phyloP scores from a whole-genome alignment of 2,797 vertebrate genomes.

The Aphelocoma californica region DNA sequence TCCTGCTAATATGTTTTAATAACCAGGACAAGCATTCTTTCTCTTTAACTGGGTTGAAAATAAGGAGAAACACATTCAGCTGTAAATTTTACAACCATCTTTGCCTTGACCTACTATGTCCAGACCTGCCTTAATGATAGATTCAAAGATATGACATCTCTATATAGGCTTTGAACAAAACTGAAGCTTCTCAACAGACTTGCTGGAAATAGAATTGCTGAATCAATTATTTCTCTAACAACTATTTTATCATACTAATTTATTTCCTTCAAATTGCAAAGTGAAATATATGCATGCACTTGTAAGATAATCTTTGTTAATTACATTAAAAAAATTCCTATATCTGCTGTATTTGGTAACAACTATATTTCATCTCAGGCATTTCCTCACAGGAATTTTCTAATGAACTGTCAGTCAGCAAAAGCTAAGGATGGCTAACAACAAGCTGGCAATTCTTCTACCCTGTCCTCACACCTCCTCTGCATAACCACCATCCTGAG shows the following conservation, averaged over 20 bases:
- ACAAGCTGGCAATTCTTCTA: background rate
- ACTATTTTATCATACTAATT: background rate
- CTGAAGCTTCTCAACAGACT: background rate
- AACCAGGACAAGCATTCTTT: background rate
- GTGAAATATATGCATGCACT: background rate
- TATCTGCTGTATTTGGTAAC: background rate
- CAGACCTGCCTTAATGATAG: background rate
- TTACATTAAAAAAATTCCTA: background rate
- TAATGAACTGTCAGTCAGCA: background rate
- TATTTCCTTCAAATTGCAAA: background rate
- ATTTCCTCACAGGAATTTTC: background rate
- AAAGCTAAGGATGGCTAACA: background rate
- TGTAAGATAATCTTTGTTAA: background rate
- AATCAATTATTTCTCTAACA: background rate
- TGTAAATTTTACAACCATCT: background rate
- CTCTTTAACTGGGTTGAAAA: background rate
- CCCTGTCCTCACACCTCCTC: background rate
- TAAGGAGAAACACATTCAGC: background rate
- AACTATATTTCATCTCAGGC: background rate
- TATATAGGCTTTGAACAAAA: background rate
- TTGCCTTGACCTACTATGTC: background rate
- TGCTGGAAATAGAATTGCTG: background rate
- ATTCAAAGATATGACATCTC: background rate
- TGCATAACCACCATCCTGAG: background rate
- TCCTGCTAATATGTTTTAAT: background rate